Evolutionary conservation across 2,888 invertebrate species (phyloP).

Genomic region (Lordiphosa andalusiaca): DNA sequence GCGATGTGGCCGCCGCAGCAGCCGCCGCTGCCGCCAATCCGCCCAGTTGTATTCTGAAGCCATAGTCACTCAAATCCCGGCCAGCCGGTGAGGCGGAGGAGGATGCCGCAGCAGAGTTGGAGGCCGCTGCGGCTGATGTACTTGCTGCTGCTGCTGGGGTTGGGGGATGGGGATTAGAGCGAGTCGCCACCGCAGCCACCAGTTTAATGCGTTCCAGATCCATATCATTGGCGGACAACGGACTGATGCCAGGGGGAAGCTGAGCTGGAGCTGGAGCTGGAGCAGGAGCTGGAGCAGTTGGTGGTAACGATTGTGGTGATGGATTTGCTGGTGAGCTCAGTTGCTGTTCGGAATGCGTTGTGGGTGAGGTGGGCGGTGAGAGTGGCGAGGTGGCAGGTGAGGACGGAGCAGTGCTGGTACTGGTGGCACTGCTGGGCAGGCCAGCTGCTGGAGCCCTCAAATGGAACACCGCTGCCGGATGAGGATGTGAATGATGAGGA

Average conservation of each 20-base stretch:
- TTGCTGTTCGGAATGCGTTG: slow-evolving; percentile 61
- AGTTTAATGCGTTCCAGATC: slow-evolving; percentile 80
- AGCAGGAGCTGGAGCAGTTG: neutral
- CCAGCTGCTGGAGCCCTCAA: slow-evolving; percentile 50
- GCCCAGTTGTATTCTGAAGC: slow-evolving; percentile 81
- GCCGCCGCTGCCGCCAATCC: slow-evolving; percentile 80
- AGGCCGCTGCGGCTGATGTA: slow-evolving; percentile 46
- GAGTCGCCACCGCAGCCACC: slow-evolving; percentile 77
- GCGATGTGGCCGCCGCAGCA: slow-evolving; percentile 78
- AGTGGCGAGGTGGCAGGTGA: slow-evolving; percentile 75
- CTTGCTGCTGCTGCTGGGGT: slow-evolving; percentile 45
- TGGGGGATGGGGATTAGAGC: slow-evolving; percentile 44
- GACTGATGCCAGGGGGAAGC: slow-evolving; percentile 28
- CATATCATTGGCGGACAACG: slow-evolving; percentile 63
- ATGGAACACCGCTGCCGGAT: slow-evolving; percentile 62
- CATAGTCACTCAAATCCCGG: slow-evolving; percentile 80
- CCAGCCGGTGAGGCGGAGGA: slow-evolving; percentile 53
- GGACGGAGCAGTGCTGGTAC: slow-evolving; percentile 48
- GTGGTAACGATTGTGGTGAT: slow-evolving; percentile 33
- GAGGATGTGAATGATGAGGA: slow-evolving; percentile 50
- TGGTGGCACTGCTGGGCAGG: slow-evolving; percentile 27
- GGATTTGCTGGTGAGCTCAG: slow-evolving; percentile 42
- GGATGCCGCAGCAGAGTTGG: slow-evolving; percentile 18
- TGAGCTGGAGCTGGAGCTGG: slow-evolving; percentile 19
- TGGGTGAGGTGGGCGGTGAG: slow-evolving; percentile 75